Conservation (phyloP, 2,888 invertebrate species). For the Phaedon cochleariae region DNA sequence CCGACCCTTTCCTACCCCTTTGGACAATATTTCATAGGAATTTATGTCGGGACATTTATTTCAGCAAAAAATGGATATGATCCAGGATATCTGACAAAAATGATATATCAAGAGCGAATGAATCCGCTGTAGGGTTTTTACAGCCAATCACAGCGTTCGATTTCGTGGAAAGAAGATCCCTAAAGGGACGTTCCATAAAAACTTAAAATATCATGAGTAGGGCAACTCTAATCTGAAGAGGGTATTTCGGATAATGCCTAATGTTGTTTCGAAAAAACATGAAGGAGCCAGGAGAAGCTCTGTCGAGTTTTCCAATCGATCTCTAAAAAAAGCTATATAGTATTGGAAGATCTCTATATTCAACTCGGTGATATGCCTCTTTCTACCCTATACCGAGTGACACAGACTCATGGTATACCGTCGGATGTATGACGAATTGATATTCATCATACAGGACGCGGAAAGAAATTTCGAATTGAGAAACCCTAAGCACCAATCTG, state of each 20-base stretch:
- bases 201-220: neutral
- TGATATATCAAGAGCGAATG: constrained; percentile 17
- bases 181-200: neutral
- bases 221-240: neutral
- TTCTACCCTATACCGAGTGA: too few species aligned
- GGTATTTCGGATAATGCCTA: neutral
- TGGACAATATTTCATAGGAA: constrained; percentile 1
- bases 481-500: too few species aligned
- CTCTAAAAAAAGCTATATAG: too few species aligned
- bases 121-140: constrained; percentile 14
- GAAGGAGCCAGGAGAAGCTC: too few species aligned
- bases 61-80: constrained; percentile 15
- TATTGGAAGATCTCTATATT: too few species aligned
- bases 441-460: too few species aligned
- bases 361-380: too few species aligned
- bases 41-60: constrained; percentile 19
- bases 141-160: constrained; percentile 10
- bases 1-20: neutral
- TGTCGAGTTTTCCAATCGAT: too few species aligned
- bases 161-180: neutral
- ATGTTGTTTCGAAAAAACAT: too few species aligned
- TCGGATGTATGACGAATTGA: too few species aligned
- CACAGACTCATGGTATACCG: too few species aligned
- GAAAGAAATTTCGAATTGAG: too few species aligned
- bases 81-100: constrained; percentile 20